Evolutionary conservation across 2,888 invertebrate species (phyloP), one percentile per base, ranked within the genome.

Genomic region (Lasioglossum zephyrum): DNA sequence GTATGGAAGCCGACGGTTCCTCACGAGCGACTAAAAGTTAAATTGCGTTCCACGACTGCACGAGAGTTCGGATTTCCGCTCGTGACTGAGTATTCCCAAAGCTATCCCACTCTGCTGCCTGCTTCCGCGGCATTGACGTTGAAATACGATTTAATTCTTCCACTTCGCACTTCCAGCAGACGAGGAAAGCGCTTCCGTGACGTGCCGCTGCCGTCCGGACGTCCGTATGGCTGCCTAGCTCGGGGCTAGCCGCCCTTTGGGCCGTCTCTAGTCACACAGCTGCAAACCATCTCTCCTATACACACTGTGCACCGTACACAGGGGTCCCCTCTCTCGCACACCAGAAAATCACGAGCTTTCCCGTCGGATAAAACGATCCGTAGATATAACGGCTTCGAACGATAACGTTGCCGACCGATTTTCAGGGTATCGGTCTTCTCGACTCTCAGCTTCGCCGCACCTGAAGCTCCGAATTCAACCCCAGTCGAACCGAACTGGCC

Each of bases 121-220:
- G 85, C 91, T 90, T 92, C 88, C 90, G 84, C 89, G 86, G 91
- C 90, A 92, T 92, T 92, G 93, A 92, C 93, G 93, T 92, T 94
- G 92, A 93, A 93, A 93, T 93, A 93, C 92, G 92, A 93, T 93
- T 94, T 93, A 93, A 94, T 93, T 94, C 93, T 92, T 93, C 91
- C 90, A 91, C 91, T 92, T 92, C 89, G 91, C 92, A 91, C 92
- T 90, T 91, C 85, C 88, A 90, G 81, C 83, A 84, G 86, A 87
- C 88, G 88, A 87, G 89, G 81, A 77, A 85, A 82, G 76, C 83
- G 82, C 86, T 91, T 91, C 86, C 85, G 88, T 90, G 89, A 90
- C 85, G 87, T 84, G 82, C 84, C 72, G 77, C 84, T 73, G 66
- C 78, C 74, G 78, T 47, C 82, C 85, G 79, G 77, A 73, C 73